Conservation (phyloP, 37 sponge, comb jelly and placozoan species). For the Petrosia ficiformis region DNA sequence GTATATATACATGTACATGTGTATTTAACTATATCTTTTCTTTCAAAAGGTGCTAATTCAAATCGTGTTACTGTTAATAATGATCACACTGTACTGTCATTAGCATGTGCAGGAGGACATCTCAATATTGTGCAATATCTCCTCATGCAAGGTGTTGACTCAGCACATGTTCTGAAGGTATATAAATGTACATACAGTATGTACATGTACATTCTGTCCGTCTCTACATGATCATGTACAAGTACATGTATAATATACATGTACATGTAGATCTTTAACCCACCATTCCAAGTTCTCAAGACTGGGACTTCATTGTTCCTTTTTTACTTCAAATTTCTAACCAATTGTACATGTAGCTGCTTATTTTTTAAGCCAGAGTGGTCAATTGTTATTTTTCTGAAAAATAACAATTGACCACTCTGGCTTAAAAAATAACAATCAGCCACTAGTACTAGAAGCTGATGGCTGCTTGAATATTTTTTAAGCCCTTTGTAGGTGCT, state of each 20-base stretch:
- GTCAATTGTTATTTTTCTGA: too few species aligned
- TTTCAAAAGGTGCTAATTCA: conserved; percentile 55
- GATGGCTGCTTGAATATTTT: too few species aligned
- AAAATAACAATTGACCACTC: too few species aligned
- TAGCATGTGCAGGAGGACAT: conserved; percentile 86
- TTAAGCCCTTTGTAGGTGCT: too few species aligned
- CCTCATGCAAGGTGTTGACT: conserved; percentile 61
- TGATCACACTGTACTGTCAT: conserved; percentile 85
- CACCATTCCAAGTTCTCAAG: too few species aligned
- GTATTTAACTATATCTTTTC: too few species aligned
- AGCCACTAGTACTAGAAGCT: too few species aligned
- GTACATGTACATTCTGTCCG: neutral
- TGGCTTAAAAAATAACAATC: too few species aligned
- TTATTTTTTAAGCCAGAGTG: too few species aligned
- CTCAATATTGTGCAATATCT: conserved; percentile 76
- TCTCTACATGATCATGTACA: neutral
- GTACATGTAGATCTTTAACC: neutral
- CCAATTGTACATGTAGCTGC: neutral
- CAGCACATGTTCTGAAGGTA: conserved; percentile 70
- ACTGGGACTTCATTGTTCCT: too few species aligned
- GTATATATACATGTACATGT: too few species aligned
- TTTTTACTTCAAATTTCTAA: too few species aligned
- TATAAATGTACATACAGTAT: neutral
- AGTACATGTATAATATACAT: neutral
- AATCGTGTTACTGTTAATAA: conserved; percentile 60